Evolutionary conservation across 2,888 invertebrate species (phyloP).

Genomic region (Ochropleura leucogaster): DNA sequence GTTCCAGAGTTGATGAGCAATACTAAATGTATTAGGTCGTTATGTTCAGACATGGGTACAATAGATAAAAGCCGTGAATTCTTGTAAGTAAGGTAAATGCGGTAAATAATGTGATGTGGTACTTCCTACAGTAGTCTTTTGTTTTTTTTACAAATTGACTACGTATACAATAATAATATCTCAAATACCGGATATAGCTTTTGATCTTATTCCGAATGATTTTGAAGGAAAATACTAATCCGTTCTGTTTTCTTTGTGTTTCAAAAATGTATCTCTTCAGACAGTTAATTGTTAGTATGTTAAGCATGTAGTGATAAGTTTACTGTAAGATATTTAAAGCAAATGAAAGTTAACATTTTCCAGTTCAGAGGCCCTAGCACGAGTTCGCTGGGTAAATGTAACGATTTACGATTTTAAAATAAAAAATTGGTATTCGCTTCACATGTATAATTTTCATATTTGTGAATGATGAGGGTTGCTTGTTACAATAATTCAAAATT

Average conservation of each 20-base stretch:
- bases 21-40: constrained; percentile 31
- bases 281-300: neutral
- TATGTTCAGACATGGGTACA: neutral
- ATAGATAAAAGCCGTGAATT: neutral
- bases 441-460: too few relatives aligned
- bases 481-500: too few relatives aligned
- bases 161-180: neutral
- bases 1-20: constrained; percentile 43
- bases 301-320: neutral
- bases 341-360: neutral
- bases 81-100: neutral
- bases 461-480: too few relatives aligned
- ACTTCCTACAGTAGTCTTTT: neutral
- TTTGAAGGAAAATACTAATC: neutral
- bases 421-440: too few relatives aligned
- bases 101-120: neutral
- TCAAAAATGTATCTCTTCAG: neutral
- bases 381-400: too few relatives aligned
- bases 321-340: neutral
- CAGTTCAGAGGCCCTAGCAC: too few relatives aligned
- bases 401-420: too few relatives aligned
- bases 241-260: neutral
- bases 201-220: neutral
- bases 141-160: neutral
- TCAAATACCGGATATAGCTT: neutral